Evolutionary conservation across 2,888 invertebrate species (phyloP).

Genomic region (Rhagonycha lutea): DNA sequence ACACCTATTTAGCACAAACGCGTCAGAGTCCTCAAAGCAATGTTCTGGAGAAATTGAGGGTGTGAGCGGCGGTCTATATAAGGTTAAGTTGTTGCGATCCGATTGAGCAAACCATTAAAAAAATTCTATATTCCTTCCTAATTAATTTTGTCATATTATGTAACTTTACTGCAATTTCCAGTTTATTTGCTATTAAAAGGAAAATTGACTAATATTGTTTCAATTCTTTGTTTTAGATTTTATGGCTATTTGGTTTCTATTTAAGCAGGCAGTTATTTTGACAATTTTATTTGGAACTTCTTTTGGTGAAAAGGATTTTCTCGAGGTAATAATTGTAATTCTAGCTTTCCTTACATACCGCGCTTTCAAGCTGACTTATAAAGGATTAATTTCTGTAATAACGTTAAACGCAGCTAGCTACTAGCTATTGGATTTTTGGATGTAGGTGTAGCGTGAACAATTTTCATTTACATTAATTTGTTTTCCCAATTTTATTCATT

Average conservation of each 20-base stretch:
- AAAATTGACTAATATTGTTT: not conserved
- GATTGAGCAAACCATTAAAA: not conserved
- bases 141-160: not conserved
- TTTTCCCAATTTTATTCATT: too few relatives aligned
- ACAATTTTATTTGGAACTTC: constrained; percentile 41
- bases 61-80: not conserved
- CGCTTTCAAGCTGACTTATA: not conserved
- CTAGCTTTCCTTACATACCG: not conserved
- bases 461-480: too few relatives aligned
- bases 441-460: too few relatives aligned
- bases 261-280: constrained; percentile 42
- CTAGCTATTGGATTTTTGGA: too few relatives aligned
- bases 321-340: constrained; percentile 41
- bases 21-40: not conserved
- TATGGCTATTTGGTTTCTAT: constrained; percentile 46
- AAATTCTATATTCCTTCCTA: not conserved
- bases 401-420: not conserved
- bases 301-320: constrained; percentile 41
- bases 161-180: not conserved
- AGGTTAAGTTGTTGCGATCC: too few relatives aligned
- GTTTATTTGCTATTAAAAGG: not conserved
- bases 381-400: not conserved
- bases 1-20: not conserved
- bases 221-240: constrained; percentile 43
- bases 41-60: not conserved